phyloP scores from a whole-genome alignment of 1,140 invertebrate genomes.

The Diabrotica virgifera region DNA sequence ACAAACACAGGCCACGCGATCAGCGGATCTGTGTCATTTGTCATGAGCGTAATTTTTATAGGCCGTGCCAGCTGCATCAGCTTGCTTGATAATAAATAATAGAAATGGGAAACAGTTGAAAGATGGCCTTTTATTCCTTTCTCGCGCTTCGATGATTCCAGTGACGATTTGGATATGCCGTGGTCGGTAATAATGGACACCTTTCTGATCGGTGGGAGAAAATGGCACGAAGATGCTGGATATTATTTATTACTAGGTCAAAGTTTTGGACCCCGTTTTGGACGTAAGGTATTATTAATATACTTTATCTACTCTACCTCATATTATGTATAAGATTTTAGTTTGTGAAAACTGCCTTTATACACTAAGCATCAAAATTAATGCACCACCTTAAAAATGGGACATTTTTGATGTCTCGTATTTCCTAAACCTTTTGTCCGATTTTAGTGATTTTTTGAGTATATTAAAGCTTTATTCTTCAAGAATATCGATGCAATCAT shows the following conservation, averaged over 20 bases:
- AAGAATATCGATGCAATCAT: no score
- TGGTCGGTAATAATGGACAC: constrained; percentile 28
- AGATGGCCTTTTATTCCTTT: constrained; percentile 31
- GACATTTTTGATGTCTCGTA: no score
- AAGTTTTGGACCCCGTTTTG: background rate
- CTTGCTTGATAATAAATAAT: constrained; percentile 36
- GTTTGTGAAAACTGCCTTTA: no score
- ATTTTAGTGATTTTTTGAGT: no score
- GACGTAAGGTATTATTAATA: no score
- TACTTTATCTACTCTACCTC: no score
- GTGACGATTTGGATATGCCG: constrained; percentile 5
- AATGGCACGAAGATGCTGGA: constrained; percentile 14
- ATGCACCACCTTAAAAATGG: no score
- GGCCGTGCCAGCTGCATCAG: constrained; percentile 27
- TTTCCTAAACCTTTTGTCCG: no score
- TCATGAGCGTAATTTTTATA: constrained; percentile 30
- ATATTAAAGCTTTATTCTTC: no score
- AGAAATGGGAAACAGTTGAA: constrained; percentile 26
- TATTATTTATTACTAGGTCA: constrained; percentile 13
- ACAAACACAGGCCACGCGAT: constrained; percentile 30
- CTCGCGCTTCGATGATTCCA: constrained; percentile 33
- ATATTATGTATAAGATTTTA: no score
- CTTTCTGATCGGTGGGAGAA: constrained; percentile 27
- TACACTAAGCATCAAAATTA: no score
- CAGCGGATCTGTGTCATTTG: constrained; percentile 23